A percentile compares a stretch with the other conserved stretches of the same genome.
Evolutionary conservation across 2,113 vertebrate genomes (phyloP).

Genomic region (Brevimyrus niger): DNA sequence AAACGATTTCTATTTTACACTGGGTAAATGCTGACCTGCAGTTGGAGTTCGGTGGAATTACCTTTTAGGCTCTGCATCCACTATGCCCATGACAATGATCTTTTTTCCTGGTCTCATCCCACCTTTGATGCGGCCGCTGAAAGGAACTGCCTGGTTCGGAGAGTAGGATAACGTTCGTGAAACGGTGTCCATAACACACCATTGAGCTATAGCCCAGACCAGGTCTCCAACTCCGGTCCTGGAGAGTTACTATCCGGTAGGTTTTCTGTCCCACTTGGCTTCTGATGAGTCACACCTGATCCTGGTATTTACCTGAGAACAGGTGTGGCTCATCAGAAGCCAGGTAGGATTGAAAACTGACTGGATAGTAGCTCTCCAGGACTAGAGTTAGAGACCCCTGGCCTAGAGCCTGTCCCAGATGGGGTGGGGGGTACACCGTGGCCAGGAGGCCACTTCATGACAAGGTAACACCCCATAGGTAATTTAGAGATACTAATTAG

Average conservation of each 20-base stretch:
- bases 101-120: slow-evolving; percentile 87
- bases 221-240: too few species aligned
- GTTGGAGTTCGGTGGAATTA: slow-evolving; percentile 29
- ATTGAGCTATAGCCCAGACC: background rate
- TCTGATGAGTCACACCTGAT: too few species aligned
- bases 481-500: background rate
- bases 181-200: background rate
- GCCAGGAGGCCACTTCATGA: background rate
- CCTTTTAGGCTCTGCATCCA: slow-evolving; percentile 81
- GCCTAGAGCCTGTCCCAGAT: background rate
- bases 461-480: background rate
- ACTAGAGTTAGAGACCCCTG: background rate
- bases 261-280: too few species aligned
- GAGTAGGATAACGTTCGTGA: background rate
- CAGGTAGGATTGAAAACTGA: too few species aligned
- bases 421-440: background rate
- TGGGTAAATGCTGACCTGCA: background rate
- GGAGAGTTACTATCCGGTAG: too few species aligned
- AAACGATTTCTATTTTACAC: background rate
- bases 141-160: slow-evolving; percentile 73
- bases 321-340: too few species aligned
- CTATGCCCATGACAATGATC: slow-evolving; percentile 79
- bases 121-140: slow-evolving; percentile 80
- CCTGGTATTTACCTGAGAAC: too few species aligned
- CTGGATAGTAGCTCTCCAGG: too few species aligned